phyloP scores from a whole-genome alignment of 2,113 vertebrate genomes.

The Mus pahari region DNA sequence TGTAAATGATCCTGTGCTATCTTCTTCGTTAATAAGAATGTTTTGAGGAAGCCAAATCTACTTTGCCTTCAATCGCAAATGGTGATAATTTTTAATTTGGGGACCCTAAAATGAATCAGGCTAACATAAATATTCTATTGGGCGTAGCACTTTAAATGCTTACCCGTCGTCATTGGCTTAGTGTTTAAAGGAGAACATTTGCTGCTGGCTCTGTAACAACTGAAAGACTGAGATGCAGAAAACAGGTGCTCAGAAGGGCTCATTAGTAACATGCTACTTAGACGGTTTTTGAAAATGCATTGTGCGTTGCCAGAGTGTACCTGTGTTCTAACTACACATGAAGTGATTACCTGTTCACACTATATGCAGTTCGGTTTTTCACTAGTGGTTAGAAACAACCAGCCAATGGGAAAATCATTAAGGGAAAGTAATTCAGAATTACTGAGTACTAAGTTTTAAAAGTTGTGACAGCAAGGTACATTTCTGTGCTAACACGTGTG shows the following conservation, averaged over 20 bases:
- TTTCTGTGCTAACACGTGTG: background rate
- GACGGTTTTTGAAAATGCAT: background rate
- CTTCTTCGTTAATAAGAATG: conserved; percentile 37
- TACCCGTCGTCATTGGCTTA: background rate
- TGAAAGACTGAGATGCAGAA: background rate
- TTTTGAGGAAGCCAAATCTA: conserved; percentile 20
- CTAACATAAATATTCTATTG: conserved; percentile 5
- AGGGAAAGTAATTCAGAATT: background rate
- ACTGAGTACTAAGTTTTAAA: conserved; percentile 29
- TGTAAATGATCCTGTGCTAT: background rate
- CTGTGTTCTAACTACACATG: background rate
- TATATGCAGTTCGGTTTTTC: background rate
- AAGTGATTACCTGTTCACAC: background rate
- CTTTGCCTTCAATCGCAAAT: background rate
- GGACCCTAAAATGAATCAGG: conserved; percentile 17
- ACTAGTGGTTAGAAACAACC: conserved; percentile 36
- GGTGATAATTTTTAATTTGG: background rate
- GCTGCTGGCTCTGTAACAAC: background rate
- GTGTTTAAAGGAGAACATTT: background rate
- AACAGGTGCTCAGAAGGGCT: background rate
- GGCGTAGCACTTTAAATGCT: background rate
- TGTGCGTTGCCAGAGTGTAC: background rate
- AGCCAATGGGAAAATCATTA: background rate
- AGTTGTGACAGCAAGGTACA: background rate
- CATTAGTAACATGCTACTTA: background rate